Evolutionary conservation across 2,888 invertebrate species (phyloP).

Genomic region (Achlya flavicornis): DNA sequence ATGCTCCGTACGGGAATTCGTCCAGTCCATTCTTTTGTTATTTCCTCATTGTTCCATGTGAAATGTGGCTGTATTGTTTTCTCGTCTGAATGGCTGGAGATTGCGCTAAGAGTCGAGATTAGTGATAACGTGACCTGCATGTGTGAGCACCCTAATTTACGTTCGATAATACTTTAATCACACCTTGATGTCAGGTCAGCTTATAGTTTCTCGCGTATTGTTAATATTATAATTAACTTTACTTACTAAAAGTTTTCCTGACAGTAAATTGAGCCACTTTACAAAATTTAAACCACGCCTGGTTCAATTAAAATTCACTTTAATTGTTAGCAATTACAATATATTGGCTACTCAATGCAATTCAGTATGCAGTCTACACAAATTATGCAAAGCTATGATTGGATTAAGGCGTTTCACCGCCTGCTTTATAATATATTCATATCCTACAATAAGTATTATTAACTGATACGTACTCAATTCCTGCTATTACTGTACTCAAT

Average conservation of each 20-base stretch:
- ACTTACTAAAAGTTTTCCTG: neutral
- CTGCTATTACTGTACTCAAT: no score
- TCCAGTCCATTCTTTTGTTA: constrained; percentile 77
- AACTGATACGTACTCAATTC: no score
- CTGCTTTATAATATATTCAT: constrained; percentile 15
- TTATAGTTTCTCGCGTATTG: no score
- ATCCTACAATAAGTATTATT: no score
- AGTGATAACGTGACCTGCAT: constrained; percentile 77
- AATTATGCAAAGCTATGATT: constrained; percentile 75
- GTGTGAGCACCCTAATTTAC: constrained; percentile 65
- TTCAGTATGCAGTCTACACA: constrained; percentile 42
- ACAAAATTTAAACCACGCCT: neutral
- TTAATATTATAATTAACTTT: neutral
- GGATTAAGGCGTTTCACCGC: constrained; percentile 64
- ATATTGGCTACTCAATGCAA: constrained; percentile 1
- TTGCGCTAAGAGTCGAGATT: constrained; percentile 79
- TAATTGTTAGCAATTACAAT: neutral
- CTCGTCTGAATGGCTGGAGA: constrained; percentile 70
- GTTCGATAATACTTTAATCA: constrained; percentile 58
- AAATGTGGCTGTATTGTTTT: constrained; percentile 80
- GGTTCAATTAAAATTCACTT: neutral
- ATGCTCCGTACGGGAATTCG: constrained; percentile 71
- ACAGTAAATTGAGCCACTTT: neutral
- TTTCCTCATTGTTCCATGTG: constrained; percentile 72
- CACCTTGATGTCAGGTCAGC: constrained; percentile 14